Percentiles rank a stretch among this genome's conserved stretches.
phyloP scores from a whole-genome alignment of 2,113 vertebrate species.

The Pelecanus crispus region DNA sequence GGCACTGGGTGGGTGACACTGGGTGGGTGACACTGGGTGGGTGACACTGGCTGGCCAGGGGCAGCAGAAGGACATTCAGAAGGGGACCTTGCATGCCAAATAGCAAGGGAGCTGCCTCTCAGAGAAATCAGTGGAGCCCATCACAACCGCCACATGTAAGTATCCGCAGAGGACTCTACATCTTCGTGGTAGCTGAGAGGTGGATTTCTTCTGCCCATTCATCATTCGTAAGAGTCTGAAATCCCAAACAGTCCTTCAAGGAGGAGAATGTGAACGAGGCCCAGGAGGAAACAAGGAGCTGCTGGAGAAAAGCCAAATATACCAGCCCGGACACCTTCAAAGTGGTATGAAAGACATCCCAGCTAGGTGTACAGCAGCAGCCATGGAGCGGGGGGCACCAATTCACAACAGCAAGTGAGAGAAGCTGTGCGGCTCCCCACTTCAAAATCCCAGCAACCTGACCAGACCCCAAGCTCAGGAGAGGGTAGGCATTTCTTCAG shows the following conservation, averaged over 20 bases:
- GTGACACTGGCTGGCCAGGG: background rate
- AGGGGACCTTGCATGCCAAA: background rate
- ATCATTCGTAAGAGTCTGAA: conserved; percentile 35
- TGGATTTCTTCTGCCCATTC: conserved; percentile 24
- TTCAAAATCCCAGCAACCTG: background rate
- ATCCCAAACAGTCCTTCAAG: conserved; percentile 56
- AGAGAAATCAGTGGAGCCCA: background rate
- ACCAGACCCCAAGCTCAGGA: background rate
- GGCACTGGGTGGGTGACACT: background rate
- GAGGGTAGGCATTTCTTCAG: background rate
- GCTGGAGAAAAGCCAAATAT: conserved; percentile 46
- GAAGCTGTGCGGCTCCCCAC: background rate
- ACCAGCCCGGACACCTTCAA: conserved; percentile 8
- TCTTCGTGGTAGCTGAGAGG: conserved; percentile 9
- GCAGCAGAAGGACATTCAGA: background rate
- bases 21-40: background rate
- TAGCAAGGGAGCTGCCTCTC: background rate
- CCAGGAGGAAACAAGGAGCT: conserved; percentile 42
- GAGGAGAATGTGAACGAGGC: conserved; percentile 26
- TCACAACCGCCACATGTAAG: background rate
- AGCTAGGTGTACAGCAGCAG: background rate
- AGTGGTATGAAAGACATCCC: conserved; percentile 31
- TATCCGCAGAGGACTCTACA: background rate
- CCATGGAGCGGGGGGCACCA: background rate
- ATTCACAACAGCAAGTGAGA: background rate